phyloP scores from a whole-genome alignment of 2,888 invertebrate species.

The Microplitis manilae region DNA sequence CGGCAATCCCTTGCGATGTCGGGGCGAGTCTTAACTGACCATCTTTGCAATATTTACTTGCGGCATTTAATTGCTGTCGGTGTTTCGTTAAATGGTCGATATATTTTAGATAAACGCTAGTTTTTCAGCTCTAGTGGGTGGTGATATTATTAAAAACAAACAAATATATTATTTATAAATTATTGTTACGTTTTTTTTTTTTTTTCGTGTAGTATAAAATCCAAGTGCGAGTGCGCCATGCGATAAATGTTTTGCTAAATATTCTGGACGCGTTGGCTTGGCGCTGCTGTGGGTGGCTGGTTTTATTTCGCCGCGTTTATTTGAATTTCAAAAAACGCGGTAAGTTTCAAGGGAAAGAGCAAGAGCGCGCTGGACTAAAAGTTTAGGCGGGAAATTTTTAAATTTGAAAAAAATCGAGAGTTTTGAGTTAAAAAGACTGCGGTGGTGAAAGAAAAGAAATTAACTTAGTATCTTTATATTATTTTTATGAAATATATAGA shows the following conservation, averaged over 20 bases:
- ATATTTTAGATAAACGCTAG: no score
- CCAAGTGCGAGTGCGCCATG: background rate
- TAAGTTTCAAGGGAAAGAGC: no score
- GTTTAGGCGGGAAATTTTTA: no score
- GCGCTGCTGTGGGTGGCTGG: background rate
- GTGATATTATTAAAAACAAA: background rate
- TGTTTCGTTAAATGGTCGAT: no score
- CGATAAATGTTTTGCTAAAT: background rate
- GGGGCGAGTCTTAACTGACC: background rate
- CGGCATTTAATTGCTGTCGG: background rate
- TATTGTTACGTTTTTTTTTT: background rate
- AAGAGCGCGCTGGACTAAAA: no score
- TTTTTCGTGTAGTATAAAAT: background rate
- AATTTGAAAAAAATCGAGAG: no score
- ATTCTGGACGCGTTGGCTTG: background rate
- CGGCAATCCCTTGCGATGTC: background rate
- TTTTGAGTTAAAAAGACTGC: no score
- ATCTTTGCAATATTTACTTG: background rate
- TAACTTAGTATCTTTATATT: no score
- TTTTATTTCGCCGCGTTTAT: no score
- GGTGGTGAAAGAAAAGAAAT: no score
- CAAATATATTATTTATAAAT: slow-evolving; percentile 1
- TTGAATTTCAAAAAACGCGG: no score
- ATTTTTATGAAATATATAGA: no score
- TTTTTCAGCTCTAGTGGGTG: background rate